Conservation (phyloP, 2,888 invertebrate species). For the Epinotia demarniana region DNA sequence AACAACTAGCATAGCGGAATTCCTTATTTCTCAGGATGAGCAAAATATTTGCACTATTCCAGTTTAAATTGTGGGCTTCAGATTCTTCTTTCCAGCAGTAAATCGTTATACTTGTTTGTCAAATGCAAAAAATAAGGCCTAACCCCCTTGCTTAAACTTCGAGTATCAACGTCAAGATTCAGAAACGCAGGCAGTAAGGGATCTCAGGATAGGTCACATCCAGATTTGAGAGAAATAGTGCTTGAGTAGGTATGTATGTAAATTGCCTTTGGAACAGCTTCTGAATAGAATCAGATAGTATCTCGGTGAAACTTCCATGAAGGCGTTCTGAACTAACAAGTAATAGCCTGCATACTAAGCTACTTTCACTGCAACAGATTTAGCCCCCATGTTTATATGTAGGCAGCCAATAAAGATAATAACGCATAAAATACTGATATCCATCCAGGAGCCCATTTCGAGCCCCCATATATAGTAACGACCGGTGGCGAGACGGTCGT, state of each 20-base stretch:
- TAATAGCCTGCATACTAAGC: conserved; percentile 59
- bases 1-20: background rate
- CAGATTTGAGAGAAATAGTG: conserved; percentile 46
- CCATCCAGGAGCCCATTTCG: conserved; percentile 10
- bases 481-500: conserved; percentile 26
- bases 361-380: conserved; percentile 70
- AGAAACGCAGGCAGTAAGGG: background rate
- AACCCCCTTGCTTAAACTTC: background rate
- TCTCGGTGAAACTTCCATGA: conserved; percentile 72
- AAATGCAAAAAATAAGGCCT: too few species aligned
- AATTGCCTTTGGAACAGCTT: conserved; percentile 67
- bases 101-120: too few species aligned
- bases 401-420: conserved; percentile 38
- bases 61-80: background rate
- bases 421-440: conserved; percentile 18
- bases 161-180: background rate
- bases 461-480: conserved; percentile 38
- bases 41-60: too few species aligned
- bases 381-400: conserved; percentile 51
- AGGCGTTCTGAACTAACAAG: conserved; percentile 54
- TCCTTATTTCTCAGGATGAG: too few species aligned
- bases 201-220: too few species aligned
- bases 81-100: background rate
- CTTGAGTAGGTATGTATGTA: conserved; percentile 57
- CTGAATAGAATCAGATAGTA: conserved; percentile 66